phyloP scores from a whole-genome alignment of 2,888 invertebrate species.

The Autographa gamma region DNA sequence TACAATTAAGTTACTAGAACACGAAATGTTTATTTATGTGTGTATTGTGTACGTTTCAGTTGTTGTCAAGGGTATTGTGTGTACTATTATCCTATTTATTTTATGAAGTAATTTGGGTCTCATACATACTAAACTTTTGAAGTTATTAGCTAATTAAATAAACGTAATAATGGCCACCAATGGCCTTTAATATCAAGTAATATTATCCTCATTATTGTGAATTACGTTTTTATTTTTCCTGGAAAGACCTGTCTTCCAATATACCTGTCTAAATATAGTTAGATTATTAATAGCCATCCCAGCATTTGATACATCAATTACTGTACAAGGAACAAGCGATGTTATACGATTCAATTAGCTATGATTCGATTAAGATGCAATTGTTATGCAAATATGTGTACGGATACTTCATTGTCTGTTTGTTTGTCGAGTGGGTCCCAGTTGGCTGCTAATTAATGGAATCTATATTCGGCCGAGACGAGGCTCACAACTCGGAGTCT shows the following conservation, averaged over 20 bases:
- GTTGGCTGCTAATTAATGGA: slow-evolving; percentile 72
- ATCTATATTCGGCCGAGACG: slow-evolving; percentile 65
- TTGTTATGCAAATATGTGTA: slow-evolving; percentile 69
- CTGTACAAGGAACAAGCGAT: slow-evolving; percentile 54
- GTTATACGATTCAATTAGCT: slow-evolving; percentile 60
- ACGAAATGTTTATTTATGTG: background rate
- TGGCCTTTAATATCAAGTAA: background rate
- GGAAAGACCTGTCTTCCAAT: background rate
- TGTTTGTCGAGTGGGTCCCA: slow-evolving; percentile 60
- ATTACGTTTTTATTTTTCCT: background rate
- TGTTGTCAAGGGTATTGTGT: background rate
- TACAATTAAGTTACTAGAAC: background rate
- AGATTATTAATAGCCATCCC: slow-evolving; percentile 8
- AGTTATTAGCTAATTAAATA: background rate
- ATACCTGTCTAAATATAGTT: background rate
- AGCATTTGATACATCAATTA: slow-evolving; percentile 33
- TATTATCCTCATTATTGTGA: background rate
- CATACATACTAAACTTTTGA: background rate
- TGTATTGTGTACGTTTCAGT: background rate
- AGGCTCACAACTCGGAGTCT: slow-evolving; percentile 36
- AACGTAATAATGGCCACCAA: background rate
- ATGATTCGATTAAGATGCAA: slow-evolving; percentile 66
- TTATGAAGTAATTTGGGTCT: background rate
- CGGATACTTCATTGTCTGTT: slow-evolving; percentile 69
- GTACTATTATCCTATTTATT: background rate